Evolutionary conservation across 2,113 vertebrate genomes (phyloP).

Genomic region (Lipophrys pholis): DNA sequence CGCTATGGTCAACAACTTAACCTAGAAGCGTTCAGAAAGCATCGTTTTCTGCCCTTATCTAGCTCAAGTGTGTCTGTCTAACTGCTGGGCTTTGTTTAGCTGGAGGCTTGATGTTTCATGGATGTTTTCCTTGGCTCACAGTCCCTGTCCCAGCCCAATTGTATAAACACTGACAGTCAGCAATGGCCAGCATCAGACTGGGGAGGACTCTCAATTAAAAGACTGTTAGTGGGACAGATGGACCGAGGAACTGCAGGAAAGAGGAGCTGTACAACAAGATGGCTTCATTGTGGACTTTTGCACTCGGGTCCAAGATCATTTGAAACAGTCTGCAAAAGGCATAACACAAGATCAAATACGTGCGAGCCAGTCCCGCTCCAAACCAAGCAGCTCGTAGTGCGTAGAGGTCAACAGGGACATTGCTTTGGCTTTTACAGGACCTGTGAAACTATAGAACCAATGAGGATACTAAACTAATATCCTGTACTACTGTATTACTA

Average conservation of each 20-base stretch:
- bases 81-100: slow-evolving; percentile 75
- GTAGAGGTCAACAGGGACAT: slow-evolving; percentile 36
- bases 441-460: slow-evolving; percentile 42
- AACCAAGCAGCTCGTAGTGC: slow-evolving; percentile 29
- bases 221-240: slow-evolving; percentile 70
- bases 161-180: slow-evolving; percentile 76
- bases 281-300: slow-evolving; percentile 48
- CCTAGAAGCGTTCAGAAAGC: slow-evolving; percentile 44
- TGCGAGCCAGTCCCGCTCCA: slow-evolving; percentile 24
- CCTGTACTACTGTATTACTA: slow-evolving; percentile 57
- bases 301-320: not conserved
- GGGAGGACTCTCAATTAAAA: slow-evolving; percentile 76
- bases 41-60: slow-evolving; percentile 69
- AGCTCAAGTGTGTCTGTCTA: slow-evolving; percentile 64
- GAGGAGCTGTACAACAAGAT: slow-evolving; percentile 44
- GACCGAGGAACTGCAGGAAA: slow-evolving; percentile 59
- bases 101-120: slow-evolving; percentile 75
- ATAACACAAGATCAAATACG: not conserved
- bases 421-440: slow-evolving; percentile 8
- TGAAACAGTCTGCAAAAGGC: too few relatives aligned
- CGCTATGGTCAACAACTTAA: slow-evolving; percentile 58
- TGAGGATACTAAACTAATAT: slow-evolving; percentile 58
- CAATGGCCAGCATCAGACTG: slow-evolving; percentile 64
- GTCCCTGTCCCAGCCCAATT: slow-evolving; percentile 71
- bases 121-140: slow-evolving; percentile 77